Percentiles rank a stretch among this genome's conserved stretches.
Evolutionary conservation across 1,140 invertebrate genomes (phyloP).

Genomic region (Zaprionus camerounensis): DNA sequence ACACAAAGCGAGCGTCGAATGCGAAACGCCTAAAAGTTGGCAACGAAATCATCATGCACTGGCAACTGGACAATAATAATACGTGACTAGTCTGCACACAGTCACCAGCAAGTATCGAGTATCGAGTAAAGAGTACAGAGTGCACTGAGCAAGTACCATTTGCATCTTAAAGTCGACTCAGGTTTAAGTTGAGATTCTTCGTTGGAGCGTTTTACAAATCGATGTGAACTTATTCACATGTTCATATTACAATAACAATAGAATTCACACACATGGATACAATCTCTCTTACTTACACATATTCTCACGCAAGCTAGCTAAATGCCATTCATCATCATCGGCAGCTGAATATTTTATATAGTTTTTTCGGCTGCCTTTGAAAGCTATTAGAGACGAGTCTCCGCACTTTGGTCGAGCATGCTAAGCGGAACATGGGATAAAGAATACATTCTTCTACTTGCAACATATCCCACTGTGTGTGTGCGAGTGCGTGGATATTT

Average conservation of each 20-base stretch:
- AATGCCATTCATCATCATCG: constrained; percentile 76
- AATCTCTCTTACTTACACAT: not conserved
- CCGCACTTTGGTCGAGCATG: constrained; percentile 23
- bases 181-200: constrained; percentile 39
- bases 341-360: constrained; percentile 70
- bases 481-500: constrained; percentile 13
- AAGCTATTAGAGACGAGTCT: constrained; percentile 41
- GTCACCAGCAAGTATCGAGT: constrained; percentile 13
- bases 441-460: constrained; percentile 47
- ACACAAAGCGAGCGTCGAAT: constrained; percentile 42
- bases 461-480: not conserved
- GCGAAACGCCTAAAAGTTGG: constrained; percentile 70
- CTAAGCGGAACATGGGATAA: constrained; percentile 63
- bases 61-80: constrained; percentile 76
- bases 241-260: constrained; percentile 43
- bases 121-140: not conserved
- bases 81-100: constrained; percentile 70
- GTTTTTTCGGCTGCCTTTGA: constrained; percentile 29
- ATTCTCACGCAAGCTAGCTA: constrained; percentile 23
- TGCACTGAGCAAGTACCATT: not conserved
- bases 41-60: constrained; percentile 72
- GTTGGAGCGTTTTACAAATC: constrained; percentile 59
- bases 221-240: constrained; percentile 78
- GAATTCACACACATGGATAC: constrained; percentile 38
- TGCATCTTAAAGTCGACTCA: constrained; percentile 55